These are phyloP conservation scores for Virgularia gustaviana DNA, from an alignment of 92 coral and sea anemone genomes.

Conservation along the genomic window DNA sequence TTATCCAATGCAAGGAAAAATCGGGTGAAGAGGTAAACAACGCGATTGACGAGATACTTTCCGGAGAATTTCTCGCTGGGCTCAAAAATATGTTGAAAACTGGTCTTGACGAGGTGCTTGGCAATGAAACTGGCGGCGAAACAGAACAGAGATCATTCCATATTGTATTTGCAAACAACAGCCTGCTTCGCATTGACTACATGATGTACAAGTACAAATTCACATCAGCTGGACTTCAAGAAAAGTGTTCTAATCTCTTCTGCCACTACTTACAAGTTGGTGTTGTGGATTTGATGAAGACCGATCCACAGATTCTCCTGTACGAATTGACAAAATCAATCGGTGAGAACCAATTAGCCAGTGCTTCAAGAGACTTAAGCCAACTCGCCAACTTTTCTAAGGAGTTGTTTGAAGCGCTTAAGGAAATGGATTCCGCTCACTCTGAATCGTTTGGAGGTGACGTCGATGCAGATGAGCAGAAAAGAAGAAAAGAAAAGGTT, in stretches of 20 bases:
- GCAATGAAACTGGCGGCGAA: slow-evolving; percentile 23
- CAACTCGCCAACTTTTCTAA: slow-evolving; percentile 36
- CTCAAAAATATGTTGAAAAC: not conserved
- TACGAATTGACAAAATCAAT: slow-evolving; percentile 45
- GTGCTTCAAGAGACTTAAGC: slow-evolving; percentile 19
- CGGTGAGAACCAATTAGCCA: slow-evolving; percentile 20
- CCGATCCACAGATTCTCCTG: slow-evolving; percentile 35
- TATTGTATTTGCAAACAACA: slow-evolving; percentile 29
- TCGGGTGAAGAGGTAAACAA: slow-evolving; percentile 10
- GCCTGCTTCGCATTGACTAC: slow-evolving; percentile 41
- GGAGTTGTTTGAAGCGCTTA: slow-evolving; percentile 15
- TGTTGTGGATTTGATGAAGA: slow-evolving; percentile 33
- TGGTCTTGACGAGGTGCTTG: slow-evolving; percentile 27
- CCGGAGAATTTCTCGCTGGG: slow-evolving; percentile 33
- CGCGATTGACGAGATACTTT: not conserved
- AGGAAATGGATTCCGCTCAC: too few species aligned
- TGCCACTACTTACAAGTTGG: slow-evolving; percentile 43
- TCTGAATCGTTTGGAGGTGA: too few species aligned
- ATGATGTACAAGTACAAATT: slow-evolving; percentile 45
- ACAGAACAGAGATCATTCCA: slow-evolving; percentile 19
- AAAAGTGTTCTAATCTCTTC: slow-evolving; percentile 26
- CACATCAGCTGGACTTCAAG: slow-evolving; percentile 24
- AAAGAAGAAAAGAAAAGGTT: too few species aligned
- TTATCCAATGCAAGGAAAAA: slow-evolving; percentile 10
- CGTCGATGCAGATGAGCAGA: too few species aligned